Evolutionary conservation across 2,888 invertebrate species (phyloP).

Genomic region (Amphipoea oculea): DNA sequence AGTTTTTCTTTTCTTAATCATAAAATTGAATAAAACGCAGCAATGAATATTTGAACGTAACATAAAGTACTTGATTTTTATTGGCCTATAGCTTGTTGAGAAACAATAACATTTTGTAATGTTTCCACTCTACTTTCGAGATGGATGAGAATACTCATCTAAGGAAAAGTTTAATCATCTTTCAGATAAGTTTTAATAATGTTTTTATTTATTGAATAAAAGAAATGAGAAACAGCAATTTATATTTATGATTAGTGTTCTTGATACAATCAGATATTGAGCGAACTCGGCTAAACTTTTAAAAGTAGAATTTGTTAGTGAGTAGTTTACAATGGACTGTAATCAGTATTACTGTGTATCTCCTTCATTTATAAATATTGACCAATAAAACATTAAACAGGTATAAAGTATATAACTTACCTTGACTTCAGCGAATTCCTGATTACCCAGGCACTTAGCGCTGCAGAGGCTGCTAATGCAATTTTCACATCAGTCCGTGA

Average conservation of each 20-base stretch:
- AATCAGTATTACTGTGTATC: background rate
- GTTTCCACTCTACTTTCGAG: background rate
- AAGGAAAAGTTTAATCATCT: background rate
- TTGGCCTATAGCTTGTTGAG: background rate
- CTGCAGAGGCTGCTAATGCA: slow-evolving; percentile 92
- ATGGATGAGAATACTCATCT: background rate
- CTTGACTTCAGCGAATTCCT: slow-evolving; percentile 89
- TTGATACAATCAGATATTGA: background rate
- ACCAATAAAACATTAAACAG: background rate
- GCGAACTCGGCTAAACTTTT: background rate
- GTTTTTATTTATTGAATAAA: background rate
- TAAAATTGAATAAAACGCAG: background rate
- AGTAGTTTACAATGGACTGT: background rate
- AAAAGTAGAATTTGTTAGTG: background rate
- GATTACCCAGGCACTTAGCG: slow-evolving; percentile 91
- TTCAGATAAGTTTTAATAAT: background rate
- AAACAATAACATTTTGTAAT: background rate
- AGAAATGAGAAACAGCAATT: background rate
- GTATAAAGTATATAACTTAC: slow-evolving; percentile 71
- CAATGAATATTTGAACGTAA: background rate
- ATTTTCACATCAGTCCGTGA: slow-evolving; percentile 92
- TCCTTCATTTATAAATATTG: background rate
- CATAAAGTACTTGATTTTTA: background rate
- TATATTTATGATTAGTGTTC: background rate
- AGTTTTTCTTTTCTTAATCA: background rate